Base-by-base conservation (phyloP, 2,797 vertebrate species). In the Sebastolobus altivelis region DNA sequence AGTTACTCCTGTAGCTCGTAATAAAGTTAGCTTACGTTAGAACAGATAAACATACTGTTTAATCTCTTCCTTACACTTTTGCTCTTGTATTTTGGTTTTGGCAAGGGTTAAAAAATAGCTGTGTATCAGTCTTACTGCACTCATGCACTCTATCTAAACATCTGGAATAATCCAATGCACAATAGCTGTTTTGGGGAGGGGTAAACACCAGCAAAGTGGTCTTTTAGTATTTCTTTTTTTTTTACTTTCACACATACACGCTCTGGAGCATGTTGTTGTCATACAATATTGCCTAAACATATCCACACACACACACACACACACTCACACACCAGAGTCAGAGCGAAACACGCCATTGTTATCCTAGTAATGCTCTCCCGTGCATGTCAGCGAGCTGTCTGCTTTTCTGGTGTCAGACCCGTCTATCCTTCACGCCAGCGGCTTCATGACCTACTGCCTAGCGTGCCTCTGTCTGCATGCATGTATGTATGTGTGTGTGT, bases 381-480 rank as follows among this genome's bases (percentile, higher is more conserved):
- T 89, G 88, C 85, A 87, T 88, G 82, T 85, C 77, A 90, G 76
- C 33, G 18, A 79, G 59, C 77, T 89, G 86, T 87, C 88, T 90
- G 66, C 81, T 81, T 69, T 87, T 87, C 90, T 92, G 88, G 85
- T 93, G 92, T 92, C 86, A 93, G 90, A 93, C 66, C 71, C 78
- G 81, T 90, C 91, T 92, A 80, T 93, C 87, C 87, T 89, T 87
- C 89, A 91, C 13, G 85, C 90, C 88, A 87, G 82, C 71, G 80
- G 90, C 91, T 92, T 79, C 84, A 83, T 91, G 93, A 93, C 90
- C 91, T 86, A 91, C 88, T 90, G 90, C 84, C 82, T 90, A 65
- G 87, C 85, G 77, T 92, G 92, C 83, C 81, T 86, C 79, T 91
- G 90, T 91, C 82, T 92, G 85, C 80, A 71, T 89, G 82, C 65